Evolutionary conservation across 2,888 invertebrate species (phyloP), one percentile per base, ranked within the genome.

Genomic region (Cremastinae sp.): DNA sequence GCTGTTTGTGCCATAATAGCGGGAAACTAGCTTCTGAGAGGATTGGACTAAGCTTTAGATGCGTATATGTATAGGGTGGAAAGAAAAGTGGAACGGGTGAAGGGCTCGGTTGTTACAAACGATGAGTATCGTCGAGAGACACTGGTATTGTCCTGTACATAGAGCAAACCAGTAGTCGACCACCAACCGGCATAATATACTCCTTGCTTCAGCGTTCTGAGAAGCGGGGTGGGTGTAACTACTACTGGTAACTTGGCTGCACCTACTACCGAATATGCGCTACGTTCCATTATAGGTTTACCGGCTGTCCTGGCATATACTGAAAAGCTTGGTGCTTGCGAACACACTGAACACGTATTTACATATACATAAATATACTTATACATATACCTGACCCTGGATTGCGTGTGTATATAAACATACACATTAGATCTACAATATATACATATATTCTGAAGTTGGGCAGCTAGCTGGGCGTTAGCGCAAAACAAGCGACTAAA

Each of bases 401-500:
- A 65, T 70, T 51, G 37, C 37, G 12, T 56, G 18, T 65, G 65
- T 28, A 65, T 56, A 55, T 69, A 53, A 16, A 51, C 18, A 28
- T 68, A 37, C 8, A 22, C 43, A 28, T 37, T 53, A 18, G 4
- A 14, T 37, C 39, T 45, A 47, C 12, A 12, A 41, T 61, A 45
- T 45, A 18, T 41, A 58, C 65, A 71, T 62, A 51, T 35, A 61
- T 74, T 64, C 35, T 35, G 58, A 49, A 74, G 49, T 64, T 41
- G 12, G 39, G 51, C 62, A 58, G 61, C 65, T 64, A 75, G 80
- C 80, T 79, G 75, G 76, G 77, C 81, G 82, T 82, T 77, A 82
- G 83, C 80, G 79, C 82, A 85, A 84, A 87, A 86, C 87, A 87
- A 85, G 83, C 83, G 82, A 80, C 84, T 84, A 87, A 88, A 88